Evolutionary conservation across 1,140 invertebrate genomes (phyloP), one percentile per base, ranked within the genome.

Genomic region (Danaus melanippus): DNA sequence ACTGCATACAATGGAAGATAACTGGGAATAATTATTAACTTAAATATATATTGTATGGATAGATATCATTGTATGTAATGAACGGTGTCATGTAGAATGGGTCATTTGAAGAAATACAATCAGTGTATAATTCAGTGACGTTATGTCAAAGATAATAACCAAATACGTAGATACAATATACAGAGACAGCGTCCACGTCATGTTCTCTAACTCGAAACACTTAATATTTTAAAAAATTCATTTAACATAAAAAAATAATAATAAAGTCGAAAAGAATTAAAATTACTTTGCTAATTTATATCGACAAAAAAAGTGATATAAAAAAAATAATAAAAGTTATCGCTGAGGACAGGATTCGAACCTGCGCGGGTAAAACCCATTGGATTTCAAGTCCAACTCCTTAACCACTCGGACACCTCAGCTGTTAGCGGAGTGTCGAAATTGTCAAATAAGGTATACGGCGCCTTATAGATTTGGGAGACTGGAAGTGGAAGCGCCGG

Each of bases 281-380:
- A 32, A 32, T 32, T 32, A 32, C 21, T 32, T 32, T 48, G 46
- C 15, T 48, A 4, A 46, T 10, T 48, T n/a, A 48, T 48, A 9
- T 46, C 21, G 10, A 48, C 9, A 15, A 4, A 48, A 12, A 49
- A 53, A 42, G 53, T 42, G 46, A 41, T 41, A 17, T 43, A 50
- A 56, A 52, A 56, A 56, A 41, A 42, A 17, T 51, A 32, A 12
- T 46, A 54, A 50, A 48, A 60, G 50, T 9, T 0, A 10, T 40
- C 59, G 59, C 59, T 61, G 59, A 61, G 59, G 59, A 61, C 59
- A 65, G 63, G 63, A 65, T 65, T 65, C 63, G 63, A 65, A 65
- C 63, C 63, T 65, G 62, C 62, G 62, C 62, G 21, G 21, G 58
- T 60, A 60, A 44, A 60, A 60, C 58, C 58, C 58, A 60, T 60